phyloP scores from a whole-genome alignment of 1,140 invertebrate species.

The Coelopa frigida region DNA sequence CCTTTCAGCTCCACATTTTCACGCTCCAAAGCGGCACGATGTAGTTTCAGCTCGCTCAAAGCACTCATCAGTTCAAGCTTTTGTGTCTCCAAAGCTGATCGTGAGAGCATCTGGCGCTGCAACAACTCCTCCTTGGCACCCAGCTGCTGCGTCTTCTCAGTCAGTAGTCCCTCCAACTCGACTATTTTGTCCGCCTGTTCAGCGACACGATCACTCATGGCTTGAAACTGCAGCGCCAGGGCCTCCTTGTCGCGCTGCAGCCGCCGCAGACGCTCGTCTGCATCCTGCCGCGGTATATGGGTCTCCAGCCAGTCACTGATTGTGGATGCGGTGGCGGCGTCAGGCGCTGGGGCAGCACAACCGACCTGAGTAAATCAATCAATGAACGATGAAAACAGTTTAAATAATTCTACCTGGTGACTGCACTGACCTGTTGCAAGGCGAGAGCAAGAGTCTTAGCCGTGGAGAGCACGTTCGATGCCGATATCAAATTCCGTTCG shows the following conservation, averaged over 20 bases:
- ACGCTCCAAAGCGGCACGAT: slow-evolving; percentile 72
- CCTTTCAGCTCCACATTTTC: slow-evolving; percentile 65
- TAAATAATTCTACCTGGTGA: too few relatives aligned
- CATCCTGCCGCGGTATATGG: slow-evolving; percentile 47
- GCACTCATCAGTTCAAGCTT: slow-evolving; percentile 87
- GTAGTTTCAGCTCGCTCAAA: slow-evolving; percentile 80
- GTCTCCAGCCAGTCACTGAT: slow-evolving; percentile 42
- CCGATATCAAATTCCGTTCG: slow-evolving; percentile 36
- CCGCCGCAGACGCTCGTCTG: slow-evolving; percentile 64
- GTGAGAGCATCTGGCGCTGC: slow-evolving; percentile 71
- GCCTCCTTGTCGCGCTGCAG: slow-evolving; percentile 83
- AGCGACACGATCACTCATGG: slow-evolving; percentile 85
- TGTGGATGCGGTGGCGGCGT: slow-evolving; percentile 35
- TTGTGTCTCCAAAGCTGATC: slow-evolving; percentile 84
- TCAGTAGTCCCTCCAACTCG: slow-evolving; percentile 75
- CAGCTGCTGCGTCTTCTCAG: slow-evolving; percentile 69
- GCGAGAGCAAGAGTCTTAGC: slow-evolving; percentile 41
- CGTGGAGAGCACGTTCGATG: slow-evolving; percentile 38
- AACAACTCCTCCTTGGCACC: slow-evolving; percentile 74
- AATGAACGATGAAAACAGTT: not conserved
- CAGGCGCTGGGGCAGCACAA: slow-evolving; percentile 33
- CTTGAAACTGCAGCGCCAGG: slow-evolving; percentile 79
- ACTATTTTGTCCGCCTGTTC: slow-evolving; percentile 86
- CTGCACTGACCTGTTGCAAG: slow-evolving; percentile 43
- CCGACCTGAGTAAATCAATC: slow-evolving; percentile 22